phyloP scores from a whole-genome alignment of 2,797 vertebrate species.

The Coregonus sp. region DNA sequence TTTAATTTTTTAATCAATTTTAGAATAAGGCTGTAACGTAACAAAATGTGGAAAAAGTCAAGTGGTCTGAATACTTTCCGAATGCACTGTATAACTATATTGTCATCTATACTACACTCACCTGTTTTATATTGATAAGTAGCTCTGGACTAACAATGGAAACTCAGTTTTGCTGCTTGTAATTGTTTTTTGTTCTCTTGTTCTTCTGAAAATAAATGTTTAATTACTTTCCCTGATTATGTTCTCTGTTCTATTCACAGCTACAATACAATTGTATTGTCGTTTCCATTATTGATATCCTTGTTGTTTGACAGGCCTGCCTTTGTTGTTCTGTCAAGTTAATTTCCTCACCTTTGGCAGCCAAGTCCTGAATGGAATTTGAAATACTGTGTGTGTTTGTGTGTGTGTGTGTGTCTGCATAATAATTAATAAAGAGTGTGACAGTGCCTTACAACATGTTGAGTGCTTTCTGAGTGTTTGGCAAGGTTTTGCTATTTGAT shows the following conservation, averaged over 20 bases:
- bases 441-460: not conserved
- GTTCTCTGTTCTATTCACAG: conserved; percentile 19
- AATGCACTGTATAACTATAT: not conserved
- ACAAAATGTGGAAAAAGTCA: too few relatives aligned
- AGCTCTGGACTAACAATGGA: too few relatives aligned
- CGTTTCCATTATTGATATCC: too few relatives aligned
- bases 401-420: too few relatives aligned
- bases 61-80: not conserved
- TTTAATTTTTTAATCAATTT: too few relatives aligned
- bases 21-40: too few relatives aligned
- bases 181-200: not conserved
- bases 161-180: not conserved
- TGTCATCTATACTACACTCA: not conserved
- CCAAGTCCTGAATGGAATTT: conserved; percentile 46
- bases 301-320: not conserved
- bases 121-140: not conserved
- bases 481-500: not conserved
- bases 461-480: not conserved
- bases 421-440: not conserved
- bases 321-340: not conserved
- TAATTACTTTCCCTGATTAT: conserved; percentile 28
- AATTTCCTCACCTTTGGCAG: conserved; percentile 24
- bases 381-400: conserved; percentile 9
- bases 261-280: conserved; percentile 37
- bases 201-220: conserved; percentile 24